Conservation (phyloP, 2,113 vertebrate species). For the Chaenocephalus aceratus region DNA sequence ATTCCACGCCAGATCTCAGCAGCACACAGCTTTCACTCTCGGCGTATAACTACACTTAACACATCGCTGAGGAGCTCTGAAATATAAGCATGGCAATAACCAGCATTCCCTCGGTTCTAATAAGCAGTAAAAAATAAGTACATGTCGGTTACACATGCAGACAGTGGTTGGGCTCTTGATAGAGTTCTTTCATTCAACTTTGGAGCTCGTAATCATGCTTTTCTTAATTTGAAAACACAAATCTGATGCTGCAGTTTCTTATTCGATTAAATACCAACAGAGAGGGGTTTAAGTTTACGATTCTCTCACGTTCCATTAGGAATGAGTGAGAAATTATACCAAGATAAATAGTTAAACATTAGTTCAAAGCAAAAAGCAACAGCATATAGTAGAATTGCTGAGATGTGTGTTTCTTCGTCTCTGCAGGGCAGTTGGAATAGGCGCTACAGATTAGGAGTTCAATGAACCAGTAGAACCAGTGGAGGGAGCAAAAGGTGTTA, state of each 20-base stretch:
- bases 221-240: constrained; percentile 34
- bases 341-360: constrained; percentile 4
- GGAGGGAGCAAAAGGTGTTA: neutral
- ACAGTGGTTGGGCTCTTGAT: constrained; percentile 22
- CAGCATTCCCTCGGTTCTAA: constrained; percentile 18
- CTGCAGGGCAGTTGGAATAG: constrained; percentile 6
- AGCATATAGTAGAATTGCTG: constrained; percentile 16
- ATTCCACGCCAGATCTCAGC: constrained; percentile 56
- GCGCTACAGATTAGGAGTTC: constrained; percentile 26
- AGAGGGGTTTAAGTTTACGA: constrained; percentile 9
- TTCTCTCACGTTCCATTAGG: constrained; percentile 23
- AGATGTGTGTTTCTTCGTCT: constrained; percentile 6
- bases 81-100: constrained; percentile 42
- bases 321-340: constrained; percentile 14
- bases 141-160: neutral
- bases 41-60: constrained; percentile 1
- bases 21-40: constrained; percentile 21
- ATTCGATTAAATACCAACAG: constrained; percentile 26
- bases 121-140: constrained; percentile 35
- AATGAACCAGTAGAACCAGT: constrained; percentile 25
- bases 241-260: constrained; percentile 24
- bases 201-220: constrained; percentile 6
- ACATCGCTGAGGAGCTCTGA: constrained; percentile 18
- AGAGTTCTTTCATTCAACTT: neutral
- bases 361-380: constrained; percentile 1